These are phyloP conservation scores for Drosophila nr. medialis DNA, from an alignment of 2,888 invertebrate species.

Conservation along the genomic window DNA sequence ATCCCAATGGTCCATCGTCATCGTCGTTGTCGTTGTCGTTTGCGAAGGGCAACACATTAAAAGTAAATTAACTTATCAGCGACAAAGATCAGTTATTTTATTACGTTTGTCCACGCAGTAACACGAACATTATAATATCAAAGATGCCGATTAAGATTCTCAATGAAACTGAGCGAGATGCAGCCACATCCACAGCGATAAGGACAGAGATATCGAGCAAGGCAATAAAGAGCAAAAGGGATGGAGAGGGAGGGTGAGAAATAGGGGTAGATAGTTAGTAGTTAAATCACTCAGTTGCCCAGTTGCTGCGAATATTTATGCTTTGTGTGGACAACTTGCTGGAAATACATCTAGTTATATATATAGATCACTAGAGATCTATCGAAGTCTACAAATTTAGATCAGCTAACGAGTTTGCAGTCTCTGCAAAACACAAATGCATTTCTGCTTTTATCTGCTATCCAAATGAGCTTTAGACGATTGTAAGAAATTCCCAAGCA, in stretches of 20 bases:
- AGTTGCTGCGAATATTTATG: neutral
- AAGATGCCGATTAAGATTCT: conserved; percentile 83
- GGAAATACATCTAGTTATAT: neutral
- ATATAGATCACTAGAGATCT: neutral
- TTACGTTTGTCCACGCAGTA: conserved; percentile 85
- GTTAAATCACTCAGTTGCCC: conserved; percentile 11
- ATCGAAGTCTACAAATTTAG: neutral
- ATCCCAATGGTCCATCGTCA: conserved; percentile 39
- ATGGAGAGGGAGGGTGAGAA: neutral
- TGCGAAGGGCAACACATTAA: conserved; percentile 83
- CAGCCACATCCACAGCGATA: conserved; percentile 6
- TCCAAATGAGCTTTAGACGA: neutral
- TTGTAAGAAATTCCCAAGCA: neutral
- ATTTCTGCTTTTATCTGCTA: neutral
- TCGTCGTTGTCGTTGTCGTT: conserved; percentile 30
- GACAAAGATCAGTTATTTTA: conserved; percentile 85
- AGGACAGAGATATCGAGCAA: neutral
- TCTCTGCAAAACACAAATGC: neutral
- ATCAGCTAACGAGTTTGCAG: neutral
- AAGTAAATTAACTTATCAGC: conserved; percentile 85
- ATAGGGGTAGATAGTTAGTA: neutral
- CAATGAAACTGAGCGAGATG: conserved; percentile 23
- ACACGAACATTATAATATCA: conserved; percentile 85
- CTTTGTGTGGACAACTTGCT: neutral
- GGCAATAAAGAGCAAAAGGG: neutral